Evolutionary conservation across 2,888 invertebrate genomes (phyloP).

Genomic region (Macroteleia sp.): DNA sequence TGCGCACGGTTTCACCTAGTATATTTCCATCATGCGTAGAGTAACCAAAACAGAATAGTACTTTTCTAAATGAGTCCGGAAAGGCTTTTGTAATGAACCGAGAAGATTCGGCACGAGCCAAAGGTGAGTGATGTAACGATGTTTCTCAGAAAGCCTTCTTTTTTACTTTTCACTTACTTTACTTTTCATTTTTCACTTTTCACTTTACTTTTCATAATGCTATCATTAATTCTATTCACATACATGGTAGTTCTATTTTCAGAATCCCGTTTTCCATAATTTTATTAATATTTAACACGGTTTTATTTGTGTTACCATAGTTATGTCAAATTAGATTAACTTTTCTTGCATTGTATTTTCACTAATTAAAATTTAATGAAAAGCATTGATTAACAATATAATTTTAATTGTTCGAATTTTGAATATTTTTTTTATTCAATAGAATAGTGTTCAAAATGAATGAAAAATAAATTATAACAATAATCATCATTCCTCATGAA

Average conservation of each 20-base stretch:
- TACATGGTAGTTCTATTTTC: slow-evolving; percentile 30
- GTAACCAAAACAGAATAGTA: too few species aligned
- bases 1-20: too few species aligned
- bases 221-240: slow-evolving; percentile 53
- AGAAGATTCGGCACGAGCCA: too few species aligned
- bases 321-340: slow-evolving; percentile 4
- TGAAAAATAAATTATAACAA: neutral
- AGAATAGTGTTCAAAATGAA: slow-evolving; percentile 6
- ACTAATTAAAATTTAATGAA: slow-evolving; percentile 1
- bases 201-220: slow-evolving; percentile 46
- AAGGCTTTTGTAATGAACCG: too few species aligned
- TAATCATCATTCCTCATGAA: slow-evolving; percentile 22
- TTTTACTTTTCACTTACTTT: too few species aligned
- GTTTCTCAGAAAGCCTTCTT: too few species aligned
- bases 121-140: too few species aligned
- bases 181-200: too few species aligned
- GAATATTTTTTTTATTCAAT: neutral
- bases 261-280: slow-evolving; percentile 28
- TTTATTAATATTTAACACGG: neutral
- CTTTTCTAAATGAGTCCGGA: too few species aligned
- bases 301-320: neutral
- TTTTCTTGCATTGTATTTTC: slow-evolving; percentile 28
- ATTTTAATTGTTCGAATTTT: neutral
- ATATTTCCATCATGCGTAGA: too few species aligned
- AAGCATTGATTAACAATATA: neutral